These are phyloP conservation scores for Eumerus sabulonum DNA, from an alignment of 2,888 invertebrate species.

Conservation along the genomic window DNA sequence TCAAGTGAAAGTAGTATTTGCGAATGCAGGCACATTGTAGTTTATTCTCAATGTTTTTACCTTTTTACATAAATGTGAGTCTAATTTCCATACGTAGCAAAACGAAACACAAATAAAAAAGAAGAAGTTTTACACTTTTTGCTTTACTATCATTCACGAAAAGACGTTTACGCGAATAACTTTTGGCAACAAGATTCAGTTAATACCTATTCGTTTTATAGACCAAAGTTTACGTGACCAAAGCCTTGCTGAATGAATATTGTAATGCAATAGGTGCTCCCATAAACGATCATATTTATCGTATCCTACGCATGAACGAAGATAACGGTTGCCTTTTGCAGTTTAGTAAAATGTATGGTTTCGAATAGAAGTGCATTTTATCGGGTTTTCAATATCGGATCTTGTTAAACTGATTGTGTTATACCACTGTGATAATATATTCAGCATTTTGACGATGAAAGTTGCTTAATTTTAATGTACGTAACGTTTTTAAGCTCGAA, in stretches of 20 bases:
- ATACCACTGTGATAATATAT: no score
- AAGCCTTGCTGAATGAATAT: constrained; percentile 54
- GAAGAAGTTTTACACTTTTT: no score
- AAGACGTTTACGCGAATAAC: neutral
- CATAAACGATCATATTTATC: constrained; percentile 45
- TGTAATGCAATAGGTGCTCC: constrained; percentile 47
- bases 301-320: neutral
- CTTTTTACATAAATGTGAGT: no score
- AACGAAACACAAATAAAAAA: no score
- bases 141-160: no score
- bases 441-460: constrained; percentile 28
- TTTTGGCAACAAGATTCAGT: constrained; percentile 30
- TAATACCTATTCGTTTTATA: constrained; percentile 36
- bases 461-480: constrained; percentile 22
- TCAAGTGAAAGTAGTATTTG: constrained; percentile 52
- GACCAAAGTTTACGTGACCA: constrained; percentile 21
- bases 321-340: neutral
- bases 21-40: no score
- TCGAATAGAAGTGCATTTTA: no score
- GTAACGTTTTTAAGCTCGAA: constrained; percentile 31
- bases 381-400: neutral
- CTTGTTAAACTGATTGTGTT: no score
- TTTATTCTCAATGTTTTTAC: no score
- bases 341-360: no score
- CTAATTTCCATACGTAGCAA: no score